Base-by-base conservation (phyloP, 2,113 vertebrate species). In the Vulpes vulpes region DNA sequence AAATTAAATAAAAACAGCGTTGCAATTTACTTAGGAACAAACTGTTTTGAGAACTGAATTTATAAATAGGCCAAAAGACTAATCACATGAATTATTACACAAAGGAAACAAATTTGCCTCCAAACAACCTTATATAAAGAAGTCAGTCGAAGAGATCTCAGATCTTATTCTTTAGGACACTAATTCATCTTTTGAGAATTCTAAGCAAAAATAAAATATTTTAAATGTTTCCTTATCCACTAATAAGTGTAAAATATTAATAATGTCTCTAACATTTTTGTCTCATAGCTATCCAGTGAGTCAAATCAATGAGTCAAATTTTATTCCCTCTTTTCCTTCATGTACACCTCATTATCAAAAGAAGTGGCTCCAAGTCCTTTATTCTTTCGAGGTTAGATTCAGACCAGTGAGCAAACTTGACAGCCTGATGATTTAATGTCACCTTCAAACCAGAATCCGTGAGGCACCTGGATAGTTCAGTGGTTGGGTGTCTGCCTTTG, bases 41-140 rank as follows among this genome's bases (percentile, higher is more conserved):
- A 85, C 49, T 82, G 30, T 85, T 97, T 91, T 88, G 49, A 94
- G 95, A 93, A 93, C 35, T 93, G 55, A 94, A 95, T 94, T 96
- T 91, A 91, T 49, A 93, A 95, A 25, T 91, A 87, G 64, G 49
- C 78, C 32, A 91, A 74, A 95, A 94, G 53, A 74, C 17, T 27
- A 62, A 82, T 85, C 27, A 53, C 38, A 79, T 92, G 16, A 67
- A 74, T 89, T 80, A 88, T 88, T 95, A 79, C 57, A 95, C 6
- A 30, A 60, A 91, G 20, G 27, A 55, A 88, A 95, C 55, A 65
- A 22, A 89, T 60, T 90, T 83, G 43, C 27, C 38, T 95, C 73
- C 65, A 94, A 73, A 82, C 19, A 64, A 78, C 38, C 73, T 92
- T 89, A 67, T 89, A 74, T 96, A 94, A 83, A 86, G n/a, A 6